Percentiles rank a stretch among this genome's conserved stretches.
These are phyloP conservation scores for Ectobius pallidus DNA, from an alignment of 2,888 invertebrate species.

Conservation along the genomic window DNA sequence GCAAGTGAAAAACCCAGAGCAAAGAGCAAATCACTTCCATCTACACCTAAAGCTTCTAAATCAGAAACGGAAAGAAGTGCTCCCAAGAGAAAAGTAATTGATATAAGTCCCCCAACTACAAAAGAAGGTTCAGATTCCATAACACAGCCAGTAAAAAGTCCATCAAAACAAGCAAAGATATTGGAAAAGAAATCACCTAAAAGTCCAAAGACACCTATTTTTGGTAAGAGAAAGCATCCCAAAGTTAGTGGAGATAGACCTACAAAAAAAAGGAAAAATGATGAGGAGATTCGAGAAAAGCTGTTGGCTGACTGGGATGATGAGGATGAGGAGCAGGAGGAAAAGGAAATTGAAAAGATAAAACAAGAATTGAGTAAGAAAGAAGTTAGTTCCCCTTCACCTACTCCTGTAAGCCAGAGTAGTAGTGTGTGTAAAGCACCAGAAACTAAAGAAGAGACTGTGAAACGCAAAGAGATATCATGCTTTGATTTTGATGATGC, in stretches of 20 bases:
- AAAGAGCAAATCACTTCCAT: not conserved
- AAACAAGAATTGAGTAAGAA: slow-evolving; percentile 48
- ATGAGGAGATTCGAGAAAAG: slow-evolving; percentile 70
- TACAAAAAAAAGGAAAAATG: slow-evolving; percentile 61
- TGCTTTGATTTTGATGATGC: slow-evolving; percentile 83
- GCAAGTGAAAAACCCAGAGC: not conserved
- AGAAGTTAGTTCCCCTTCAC: slow-evolving; percentile 41
- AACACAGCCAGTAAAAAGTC: not conserved
- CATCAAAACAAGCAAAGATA: slow-evolving; percentile 51
- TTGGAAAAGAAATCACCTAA: slow-evolving; percentile 41
- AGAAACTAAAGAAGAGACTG: not conserved
- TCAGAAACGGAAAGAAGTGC: not conserved
- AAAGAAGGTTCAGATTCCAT: slow-evolving; percentile 25
- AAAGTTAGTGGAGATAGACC: slow-evolving; percentile 46
- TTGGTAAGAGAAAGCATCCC: slow-evolving; percentile 50
- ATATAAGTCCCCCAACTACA: not conserved
- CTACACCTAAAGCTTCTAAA: not conserved
- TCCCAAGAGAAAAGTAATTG: slow-evolving; percentile 28
- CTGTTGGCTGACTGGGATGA: slow-evolving; percentile 82
- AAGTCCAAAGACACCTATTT: slow-evolving; percentile 31
- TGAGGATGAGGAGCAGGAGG: slow-evolving; percentile 59
- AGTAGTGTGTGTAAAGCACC: not conserved
- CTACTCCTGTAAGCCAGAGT: not conserved
- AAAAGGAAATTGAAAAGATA: slow-evolving; percentile 41
- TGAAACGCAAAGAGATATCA: slow-evolving; percentile 55